Evolutionary conservation across 2,113 vertebrate genomes (phyloP).

Genomic region (Centrocercus urophasianus): DNA sequence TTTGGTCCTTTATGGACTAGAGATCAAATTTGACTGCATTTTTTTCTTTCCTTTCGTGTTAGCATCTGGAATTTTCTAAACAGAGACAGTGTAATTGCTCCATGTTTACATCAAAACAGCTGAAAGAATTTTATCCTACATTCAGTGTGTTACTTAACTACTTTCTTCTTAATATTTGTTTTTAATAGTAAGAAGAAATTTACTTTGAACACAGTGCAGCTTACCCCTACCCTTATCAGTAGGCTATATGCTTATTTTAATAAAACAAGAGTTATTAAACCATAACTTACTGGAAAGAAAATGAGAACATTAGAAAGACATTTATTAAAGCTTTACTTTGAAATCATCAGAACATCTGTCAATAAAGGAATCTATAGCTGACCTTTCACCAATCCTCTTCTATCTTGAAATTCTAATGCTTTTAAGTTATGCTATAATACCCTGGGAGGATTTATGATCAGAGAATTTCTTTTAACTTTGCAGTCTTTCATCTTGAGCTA

Average conservation of each 20-base stretch:
- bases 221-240: not conserved
- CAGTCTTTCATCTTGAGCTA: slow-evolving; percentile 17
- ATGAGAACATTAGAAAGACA: not conserved
- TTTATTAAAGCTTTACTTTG: not conserved
- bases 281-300: not conserved
- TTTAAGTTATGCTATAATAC: not conserved
- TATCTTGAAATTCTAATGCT: not conserved
- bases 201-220: not conserved
- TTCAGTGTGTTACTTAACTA: not conserved
- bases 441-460: not conserved
- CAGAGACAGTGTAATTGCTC: not conserved
- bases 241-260: not conserved
- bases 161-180: not conserved
- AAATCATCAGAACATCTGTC: not conserved
- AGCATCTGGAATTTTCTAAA: not conserved
- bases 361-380: slow-evolving; percentile 3
- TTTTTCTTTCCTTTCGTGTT: not conserved
- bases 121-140: not conserved
- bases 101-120: not conserved
- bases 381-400: not conserved
- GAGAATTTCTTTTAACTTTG: not conserved
- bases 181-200: not conserved
- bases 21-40: not conserved
- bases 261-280: not conserved
- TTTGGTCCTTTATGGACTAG: accelerated